Evolutionary conservation across 2,797 vertebrate species (phyloP), one percentile per base, ranked within the genome.

Genomic region (Epinephelus coioides): DNA sequence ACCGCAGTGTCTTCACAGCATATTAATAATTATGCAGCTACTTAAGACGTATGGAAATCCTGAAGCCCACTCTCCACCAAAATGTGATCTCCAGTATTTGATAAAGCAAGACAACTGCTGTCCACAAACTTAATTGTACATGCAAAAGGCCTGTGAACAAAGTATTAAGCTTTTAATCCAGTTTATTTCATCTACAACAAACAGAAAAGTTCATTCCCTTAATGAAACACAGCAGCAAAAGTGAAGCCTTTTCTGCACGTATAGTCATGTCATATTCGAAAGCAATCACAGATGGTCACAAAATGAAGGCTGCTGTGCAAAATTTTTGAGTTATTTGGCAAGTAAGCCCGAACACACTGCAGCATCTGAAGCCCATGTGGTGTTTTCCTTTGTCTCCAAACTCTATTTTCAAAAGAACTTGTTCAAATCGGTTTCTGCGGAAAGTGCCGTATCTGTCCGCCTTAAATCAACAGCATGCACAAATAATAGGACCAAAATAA

Each of bases 351-450:
- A 59, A 65, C 25, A 74, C 61, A 72, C 72, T 57, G 59, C 23
- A 56, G 54, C 1, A 2, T 62, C 69, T 75, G 70, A 86, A 68
- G 56, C 66, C 66, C 79, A 82, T 76, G 83, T 74, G 76, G 55
- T 59, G 73, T 64, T 82, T 68, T 63, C 55, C 34, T 86, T 87
- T 82, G 69, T 82, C 56, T 76, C 19, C 25, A 66, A 86, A 62
- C 25, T 51, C 21, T n/a, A 7, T 63, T 82, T 79, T 73, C 69
- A 70, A 78, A 85, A 68, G 60, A 80, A 79, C 59, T 40, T 44
- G 25, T 73, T 88, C 40, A 78, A 79, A 80, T 79, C 30, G 27
- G 51, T 73, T 85, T 61, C 49, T 65, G 12, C 38, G 23, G 54
- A 61, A 75, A 71, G 63, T 61, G 34, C 63, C 53, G 54, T 49